Conservation (phyloP, 2,797 vertebrate genomes). For the Phataginus tetradactyla region DNA sequence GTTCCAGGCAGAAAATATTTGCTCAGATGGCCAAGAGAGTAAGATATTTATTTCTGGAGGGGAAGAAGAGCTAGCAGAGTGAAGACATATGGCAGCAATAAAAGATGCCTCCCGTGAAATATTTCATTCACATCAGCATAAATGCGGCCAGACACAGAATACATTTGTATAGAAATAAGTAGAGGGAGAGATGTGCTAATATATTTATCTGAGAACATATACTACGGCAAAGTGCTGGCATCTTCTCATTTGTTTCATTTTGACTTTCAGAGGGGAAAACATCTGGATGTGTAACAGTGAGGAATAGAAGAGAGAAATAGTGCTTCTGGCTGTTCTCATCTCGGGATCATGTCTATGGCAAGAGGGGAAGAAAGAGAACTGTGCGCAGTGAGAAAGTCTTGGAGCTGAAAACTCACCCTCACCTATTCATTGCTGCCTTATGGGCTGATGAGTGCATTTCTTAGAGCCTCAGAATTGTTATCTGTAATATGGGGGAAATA, state of each 20-base stretch:
- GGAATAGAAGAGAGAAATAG: not conserved
- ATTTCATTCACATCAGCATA: constrained; percentile 81
- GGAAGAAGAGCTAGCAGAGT: constrained; percentile 71
- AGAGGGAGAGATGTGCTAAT: constrained; percentile 77
- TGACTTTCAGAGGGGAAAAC: constrained; percentile 42
- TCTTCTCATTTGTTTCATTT: constrained; percentile 55
- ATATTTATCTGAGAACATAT: constrained; percentile 73
- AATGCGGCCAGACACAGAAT: constrained; percentile 77
- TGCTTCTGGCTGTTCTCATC: not conserved
- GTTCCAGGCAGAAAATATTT: constrained; percentile 75
- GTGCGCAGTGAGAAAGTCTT: not conserved
- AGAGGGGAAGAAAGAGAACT: not conserved
- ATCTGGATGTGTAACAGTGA: not conserved
- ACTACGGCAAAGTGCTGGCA: constrained; percentile 61
- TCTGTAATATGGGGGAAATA: not conserved
- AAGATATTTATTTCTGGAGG: constrained; percentile 83
- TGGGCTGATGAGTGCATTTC: not conserved
- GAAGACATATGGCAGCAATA: constrained; percentile 80
- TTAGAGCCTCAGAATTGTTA: not conserved
- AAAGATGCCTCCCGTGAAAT: constrained; percentile 78
- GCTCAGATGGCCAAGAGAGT: constrained; percentile 79
- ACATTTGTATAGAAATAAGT: constrained; percentile 83
- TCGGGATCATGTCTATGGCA: not conserved
- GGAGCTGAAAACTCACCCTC: not conserved
- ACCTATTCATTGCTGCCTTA: not conserved